Evolutionary conservation across 2,888 invertebrate genomes (phyloP).

Genomic region (Dorcus parallelipipedus): DNA sequence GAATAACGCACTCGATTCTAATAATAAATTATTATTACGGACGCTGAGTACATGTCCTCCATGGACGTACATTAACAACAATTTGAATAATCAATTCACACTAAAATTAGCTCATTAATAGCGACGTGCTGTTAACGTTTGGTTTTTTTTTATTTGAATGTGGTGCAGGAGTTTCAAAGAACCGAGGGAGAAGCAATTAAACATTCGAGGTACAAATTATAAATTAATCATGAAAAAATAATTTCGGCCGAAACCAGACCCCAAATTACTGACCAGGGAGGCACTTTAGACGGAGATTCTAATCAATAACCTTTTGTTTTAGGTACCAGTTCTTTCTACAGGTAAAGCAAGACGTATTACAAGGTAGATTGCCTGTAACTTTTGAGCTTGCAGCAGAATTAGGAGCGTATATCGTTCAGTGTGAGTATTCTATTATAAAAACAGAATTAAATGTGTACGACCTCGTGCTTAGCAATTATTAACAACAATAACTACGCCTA

Average conservation of each 20-base stretch:
- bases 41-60: too few species aligned
- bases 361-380: conserved; percentile 86
- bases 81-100: too few species aligned
- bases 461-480: not conserved
- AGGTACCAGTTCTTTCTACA: conserved; percentile 97
- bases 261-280: conserved; percentile 17
- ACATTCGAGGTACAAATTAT: conserved; percentile 10
- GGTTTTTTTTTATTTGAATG: too few species aligned
- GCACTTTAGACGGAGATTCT: conserved; percentile 15
- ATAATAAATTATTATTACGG: too few species aligned
- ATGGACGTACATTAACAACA: too few species aligned
- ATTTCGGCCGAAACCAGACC: conserved; percentile 11
- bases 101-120: too few species aligned
- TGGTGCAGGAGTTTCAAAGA: too few species aligned
- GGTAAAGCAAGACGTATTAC: conserved; percentile 93
- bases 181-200: too few species aligned
- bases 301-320: conserved; percentile 38
- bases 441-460: not conserved
- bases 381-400: conserved; percentile 90
- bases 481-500: too few species aligned
- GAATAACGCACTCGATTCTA: too few species aligned
- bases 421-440: conserved; percentile 59
- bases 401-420: conserved; percentile 90
- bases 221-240: conserved; percentile 21
- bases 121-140: too few species aligned